Percentiles rank a stretch among this genome's conserved stretches.
These are phyloP conservation scores for Gonatopus flavifemur DNA, from an alignment of 1,140 invertebrate genomes.

Conservation along the genomic window DNA sequence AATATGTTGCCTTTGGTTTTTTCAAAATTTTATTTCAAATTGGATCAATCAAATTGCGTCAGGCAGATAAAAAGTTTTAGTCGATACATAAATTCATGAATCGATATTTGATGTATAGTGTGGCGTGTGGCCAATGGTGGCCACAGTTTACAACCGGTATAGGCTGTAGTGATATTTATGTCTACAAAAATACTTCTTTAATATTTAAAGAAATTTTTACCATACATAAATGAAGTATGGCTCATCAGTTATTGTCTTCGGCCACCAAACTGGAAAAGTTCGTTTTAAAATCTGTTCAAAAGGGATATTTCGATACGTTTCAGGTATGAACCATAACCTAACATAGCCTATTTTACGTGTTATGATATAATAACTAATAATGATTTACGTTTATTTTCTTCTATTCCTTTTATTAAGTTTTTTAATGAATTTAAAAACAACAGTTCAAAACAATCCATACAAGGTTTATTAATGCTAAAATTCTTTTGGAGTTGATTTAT, in stretches of 20 bases:
- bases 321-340: conserved; percentile 44
- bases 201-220: neutral
- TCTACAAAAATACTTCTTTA: conserved; percentile 11
- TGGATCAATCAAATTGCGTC: too few species aligned
- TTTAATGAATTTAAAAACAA: neutral
- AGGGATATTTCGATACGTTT: conserved; percentile 41
- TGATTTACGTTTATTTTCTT: neutral
- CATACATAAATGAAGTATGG: conserved; percentile 37
- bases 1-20: too few species aligned
- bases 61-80: too few species aligned
- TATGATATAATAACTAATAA: conserved; percentile 28
- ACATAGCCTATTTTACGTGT: conserved; percentile 33
- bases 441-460: too few species aligned
- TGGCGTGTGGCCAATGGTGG: conserved; percentile 17
- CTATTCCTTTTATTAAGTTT: neutral
- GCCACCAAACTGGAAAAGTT: conserved; percentile 46
- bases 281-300: conserved; percentile 41
- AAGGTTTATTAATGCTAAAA: too few species aligned
- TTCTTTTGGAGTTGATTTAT: too few species aligned
- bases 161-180: neutral
- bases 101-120: too few species aligned
- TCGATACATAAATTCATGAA: too few species aligned
- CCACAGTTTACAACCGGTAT: neutral
- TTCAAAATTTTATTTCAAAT: too few species aligned
- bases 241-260: conserved; percentile 46